phyloP scores from a whole-genome alignment of 2,888 invertebrate species.

The Mythimna vitellina region DNA sequence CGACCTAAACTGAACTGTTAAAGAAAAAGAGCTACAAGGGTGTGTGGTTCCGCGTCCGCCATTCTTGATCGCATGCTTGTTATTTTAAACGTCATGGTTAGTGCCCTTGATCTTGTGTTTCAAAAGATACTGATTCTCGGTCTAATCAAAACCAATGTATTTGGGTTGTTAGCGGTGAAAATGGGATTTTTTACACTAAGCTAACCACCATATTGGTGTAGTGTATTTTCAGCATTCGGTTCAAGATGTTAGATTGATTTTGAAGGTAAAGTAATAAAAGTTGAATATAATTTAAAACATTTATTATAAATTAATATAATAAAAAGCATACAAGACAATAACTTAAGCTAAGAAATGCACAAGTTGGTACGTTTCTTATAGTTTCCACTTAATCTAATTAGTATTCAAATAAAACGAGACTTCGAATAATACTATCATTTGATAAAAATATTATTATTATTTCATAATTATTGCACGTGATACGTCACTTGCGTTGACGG shows the following conservation, averaged over 20 bases:
- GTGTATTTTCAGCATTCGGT: no score
- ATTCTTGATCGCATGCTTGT: no score
- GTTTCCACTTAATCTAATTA: conserved; percentile 72
- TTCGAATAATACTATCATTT: conserved; percentile 78
- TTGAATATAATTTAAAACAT: conserved; percentile 79
- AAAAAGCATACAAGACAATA: conserved; percentile 86
- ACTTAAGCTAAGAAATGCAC: conserved; percentile 89
- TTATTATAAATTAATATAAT: conserved; percentile 89
- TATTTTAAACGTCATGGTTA: no score
- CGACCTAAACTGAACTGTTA: no score
- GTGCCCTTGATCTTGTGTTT: no score
- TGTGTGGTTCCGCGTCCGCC: no score
- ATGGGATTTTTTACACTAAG: not conserved
- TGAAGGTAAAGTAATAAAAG: no score
- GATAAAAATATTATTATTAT: conserved; percentile 64
- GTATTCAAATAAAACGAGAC: conserved; percentile 76
- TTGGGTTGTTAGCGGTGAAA: not conserved
- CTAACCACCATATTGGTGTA: no score
- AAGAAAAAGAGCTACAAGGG: no score
- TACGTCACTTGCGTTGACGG: conserved; percentile 77
- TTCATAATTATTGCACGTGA: conserved; percentile 71
- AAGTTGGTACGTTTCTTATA: conserved; percentile 86
- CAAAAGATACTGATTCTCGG: no score
- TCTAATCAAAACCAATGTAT: no score
- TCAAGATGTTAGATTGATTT: no score